phyloP scores from a whole-genome alignment of 2,888 invertebrate species.

The Sphinx pinastri region DNA sequence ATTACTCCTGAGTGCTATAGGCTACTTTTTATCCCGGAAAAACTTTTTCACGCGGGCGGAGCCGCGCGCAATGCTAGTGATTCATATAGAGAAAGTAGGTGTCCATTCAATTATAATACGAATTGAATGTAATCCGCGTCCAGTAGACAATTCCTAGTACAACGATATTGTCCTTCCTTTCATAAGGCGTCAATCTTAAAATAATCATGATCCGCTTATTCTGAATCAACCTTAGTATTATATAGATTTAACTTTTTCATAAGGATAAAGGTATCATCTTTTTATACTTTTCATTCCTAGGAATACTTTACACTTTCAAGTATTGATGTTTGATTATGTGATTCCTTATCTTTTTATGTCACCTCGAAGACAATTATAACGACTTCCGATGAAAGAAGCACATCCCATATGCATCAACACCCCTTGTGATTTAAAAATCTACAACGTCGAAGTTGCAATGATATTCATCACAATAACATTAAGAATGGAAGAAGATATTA shows the following conservation, averaged over 20 bases:
- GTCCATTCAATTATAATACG: conserved; percentile 5
- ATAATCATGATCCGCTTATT: background rate
- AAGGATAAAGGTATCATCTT: too few species aligned
- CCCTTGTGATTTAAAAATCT: background rate
- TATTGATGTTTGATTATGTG: too few species aligned
- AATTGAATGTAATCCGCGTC: background rate
- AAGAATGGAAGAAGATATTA: background rate
- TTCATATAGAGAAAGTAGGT: conserved; percentile 7
- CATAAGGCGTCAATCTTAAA: background rate
- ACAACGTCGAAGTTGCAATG: background rate
- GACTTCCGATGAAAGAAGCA: background rate
- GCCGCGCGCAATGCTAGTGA: too few species aligned
- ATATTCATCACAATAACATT: background rate
- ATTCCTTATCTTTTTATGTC: background rate
- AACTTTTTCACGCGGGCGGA: too few species aligned
- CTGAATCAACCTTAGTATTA: background rate
- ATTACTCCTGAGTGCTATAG: too few species aligned
- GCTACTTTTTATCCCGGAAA: too few species aligned
- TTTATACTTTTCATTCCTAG: too few species aligned
- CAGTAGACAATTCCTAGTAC: background rate
- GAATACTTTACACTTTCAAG: background rate
- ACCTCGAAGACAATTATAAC: background rate
- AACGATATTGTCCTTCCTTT: background rate
- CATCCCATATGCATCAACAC: background rate
- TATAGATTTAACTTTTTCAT: background rate